Evolutionary conservation across 2,113 vertebrate species (phyloP), one percentile per base, ranked within the genome.

Genomic region (Eretmochelys imbricata): DNA sequence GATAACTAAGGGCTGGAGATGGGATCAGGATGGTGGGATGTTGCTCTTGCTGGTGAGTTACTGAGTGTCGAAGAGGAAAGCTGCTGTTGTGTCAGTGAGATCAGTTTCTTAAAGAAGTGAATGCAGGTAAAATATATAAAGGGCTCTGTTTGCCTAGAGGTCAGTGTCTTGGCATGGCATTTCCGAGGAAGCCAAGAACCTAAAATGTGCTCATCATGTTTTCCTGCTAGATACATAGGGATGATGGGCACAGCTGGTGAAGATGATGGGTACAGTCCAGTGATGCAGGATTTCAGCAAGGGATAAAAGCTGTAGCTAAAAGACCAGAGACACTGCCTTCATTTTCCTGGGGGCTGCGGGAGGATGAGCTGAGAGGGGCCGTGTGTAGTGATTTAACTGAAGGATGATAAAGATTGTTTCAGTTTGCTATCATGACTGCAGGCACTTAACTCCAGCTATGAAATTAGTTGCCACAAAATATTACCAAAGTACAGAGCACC

Each of bases 121-220:
- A 53, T 12, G 12, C 25, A 29, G n/a, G 10, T 17, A 75, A 27
- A 53, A 57, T 11, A 8, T 16, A 2, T 72, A 72, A 72, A 24
- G 78, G n/a, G 53, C 78, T 91, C 48, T 29, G 42, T 14, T 78
- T 48, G 42, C 42, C 12, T 48, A 46, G 46, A 83, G 54, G 54
- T 35, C 7, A 4, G 22, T 59, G 50, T n/a, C 79, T 22, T 16
- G 8, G 50, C 6, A 59, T 4, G 27, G 69, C 7, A 13, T 13
- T 85, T 50, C 4, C 14, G 0, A 0, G 22, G 46, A 75, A 80
- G 6, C 13, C 42, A 6, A 38, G 50, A 54, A 19, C 16, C 17
- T 89, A 78, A 48, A 48, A 48, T 72, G 35, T 22, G 19, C 10
- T 78, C 24, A 48, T 27, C 82, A 50, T 20, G 48, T 89, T 86